A percentile compares a stretch with the other conserved stretches of the same genome.
Evolutionary conservation across 37 sponge, comb jelly and placozoan species (phyloP).

Genomic region (Beroe ovata): DNA sequence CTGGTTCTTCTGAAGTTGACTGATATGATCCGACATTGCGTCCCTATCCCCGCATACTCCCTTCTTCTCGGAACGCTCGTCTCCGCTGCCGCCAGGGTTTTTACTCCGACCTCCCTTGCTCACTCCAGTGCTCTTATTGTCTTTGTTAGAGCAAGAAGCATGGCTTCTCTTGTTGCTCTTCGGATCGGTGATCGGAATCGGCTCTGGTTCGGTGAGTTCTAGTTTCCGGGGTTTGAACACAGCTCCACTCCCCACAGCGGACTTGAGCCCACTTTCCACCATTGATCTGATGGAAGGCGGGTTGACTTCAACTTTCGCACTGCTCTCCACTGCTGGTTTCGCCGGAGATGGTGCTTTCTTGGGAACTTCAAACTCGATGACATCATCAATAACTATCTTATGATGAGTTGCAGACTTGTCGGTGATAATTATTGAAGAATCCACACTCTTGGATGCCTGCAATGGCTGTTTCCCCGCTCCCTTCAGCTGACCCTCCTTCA

Average conservation of each 20-base stretch:
- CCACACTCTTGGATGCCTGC: not conserved
- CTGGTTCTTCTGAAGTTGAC: constrained; percentile 49
- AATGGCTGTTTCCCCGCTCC: not conserved
- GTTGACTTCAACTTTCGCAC: not conserved
- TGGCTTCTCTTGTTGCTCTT: constrained; percentile 28
- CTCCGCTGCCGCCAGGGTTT: not conserved
- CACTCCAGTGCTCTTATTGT: constrained; percentile 9
- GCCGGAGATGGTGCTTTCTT: not conserved
- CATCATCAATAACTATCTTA: constrained; percentile 22
- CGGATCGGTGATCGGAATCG: constrained; percentile 14
- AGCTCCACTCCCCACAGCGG: not conserved
- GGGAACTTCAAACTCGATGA: constrained; percentile 38
- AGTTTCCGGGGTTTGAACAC: constrained; percentile 21
- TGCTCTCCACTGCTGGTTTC: not conserved
- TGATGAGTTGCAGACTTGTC: not conserved
- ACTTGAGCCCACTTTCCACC: not conserved
- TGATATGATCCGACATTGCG: constrained; percentile 63
- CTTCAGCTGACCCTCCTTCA: not conserved
- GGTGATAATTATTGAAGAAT: not conserved
- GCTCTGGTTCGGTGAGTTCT: constrained; percentile 41
- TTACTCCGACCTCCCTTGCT: not conserved
- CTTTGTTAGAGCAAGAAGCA: not conserved
- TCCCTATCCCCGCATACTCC: not conserved
- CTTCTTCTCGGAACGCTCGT: not conserved
- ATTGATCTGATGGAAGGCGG: not conserved